A percentile compares a stretch with the other conserved stretches of the same genome.
Evolutionary conservation across 2,797 vertebrate genomes (phyloP).

Genomic region (Prionace glauca): DNA sequence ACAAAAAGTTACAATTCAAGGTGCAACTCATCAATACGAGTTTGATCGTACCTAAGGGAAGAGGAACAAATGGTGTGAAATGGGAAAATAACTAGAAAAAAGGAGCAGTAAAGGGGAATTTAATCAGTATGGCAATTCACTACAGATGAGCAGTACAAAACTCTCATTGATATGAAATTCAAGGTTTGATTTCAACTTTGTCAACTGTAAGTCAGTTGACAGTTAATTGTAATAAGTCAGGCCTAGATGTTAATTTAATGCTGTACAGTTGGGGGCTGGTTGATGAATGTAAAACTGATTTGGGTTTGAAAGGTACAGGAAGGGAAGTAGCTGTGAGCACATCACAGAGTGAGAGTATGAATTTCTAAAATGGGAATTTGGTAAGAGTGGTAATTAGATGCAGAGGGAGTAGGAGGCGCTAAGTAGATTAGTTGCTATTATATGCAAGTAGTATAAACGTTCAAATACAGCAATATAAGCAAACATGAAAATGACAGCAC

Average conservation of each 20-base stretch:
- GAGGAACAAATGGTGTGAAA: not conserved
- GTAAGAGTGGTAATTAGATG: constrained; percentile 7
- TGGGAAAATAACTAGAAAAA: not conserved
- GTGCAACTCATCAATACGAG: not conserved
- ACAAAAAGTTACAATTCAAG: no score
- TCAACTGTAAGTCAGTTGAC: not conserved
- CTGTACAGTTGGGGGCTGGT: not conserved
- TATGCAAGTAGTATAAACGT: constrained; percentile 2
- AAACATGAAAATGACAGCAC: not conserved
- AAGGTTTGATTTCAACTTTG: not conserved
- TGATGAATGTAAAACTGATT: constrained; percentile 2
- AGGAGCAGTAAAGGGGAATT: not conserved
- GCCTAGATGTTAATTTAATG: not conserved
- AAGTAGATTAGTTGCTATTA: not conserved
- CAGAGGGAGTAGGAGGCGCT: not conserved
- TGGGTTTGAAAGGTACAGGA: not conserved
- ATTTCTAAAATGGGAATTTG: constrained; percentile 4
- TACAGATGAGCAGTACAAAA: not conserved
- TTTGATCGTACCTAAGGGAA: not conserved
- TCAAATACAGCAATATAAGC: not conserved
- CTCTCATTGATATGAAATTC: not conserved
- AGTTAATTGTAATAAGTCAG: not conserved
- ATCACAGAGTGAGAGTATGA: not conserved
- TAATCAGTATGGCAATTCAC: not conserved
- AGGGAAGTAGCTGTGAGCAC: not conserved